Evolutionary conservation across 2,888 invertebrate genomes (phyloP).

Genomic region (Tiphia femorata): DNA sequence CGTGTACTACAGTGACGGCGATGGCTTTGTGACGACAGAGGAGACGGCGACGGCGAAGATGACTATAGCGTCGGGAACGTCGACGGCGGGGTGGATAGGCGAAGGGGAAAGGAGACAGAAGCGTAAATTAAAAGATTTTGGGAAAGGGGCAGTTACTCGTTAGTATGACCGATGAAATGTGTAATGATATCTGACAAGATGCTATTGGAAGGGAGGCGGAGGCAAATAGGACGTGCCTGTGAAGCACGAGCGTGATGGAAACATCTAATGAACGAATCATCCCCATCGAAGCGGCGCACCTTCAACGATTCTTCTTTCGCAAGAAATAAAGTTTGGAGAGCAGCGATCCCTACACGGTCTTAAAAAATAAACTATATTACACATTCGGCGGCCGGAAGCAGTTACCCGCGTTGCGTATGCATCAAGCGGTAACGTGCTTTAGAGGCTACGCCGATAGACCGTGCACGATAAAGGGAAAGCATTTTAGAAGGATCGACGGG

Average conservation of each 20-base stretch:
- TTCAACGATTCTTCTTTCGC: slow-evolving; percentile 11
- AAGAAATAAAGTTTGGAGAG: too few relatives aligned
- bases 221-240: too few relatives aligned
- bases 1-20: slow-evolving; percentile 62
- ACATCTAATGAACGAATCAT: not conserved
- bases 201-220: not conserved
- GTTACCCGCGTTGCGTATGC: too few relatives aligned
- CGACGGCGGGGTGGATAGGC: too few relatives aligned
- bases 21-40: slow-evolving; percentile 24
- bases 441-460: too few relatives aligned
- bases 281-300: slow-evolving; percentile 34
- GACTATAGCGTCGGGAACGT: not conserved
- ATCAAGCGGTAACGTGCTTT: too few relatives aligned
- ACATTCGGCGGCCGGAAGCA: too few relatives aligned
- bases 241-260: slow-evolving; percentile 1
- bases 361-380: too few relatives aligned
- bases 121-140: too few relatives aligned
- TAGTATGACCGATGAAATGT: not conserved
- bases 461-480: too few relatives aligned
- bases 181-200: not conserved
- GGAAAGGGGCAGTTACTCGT: not conserved
- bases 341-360: slow-evolving; percentile 7
- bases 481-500: too few relatives aligned
- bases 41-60: slow-evolving; percentile 17
- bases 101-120: not conserved